Evolutionary conservation across 2,888 invertebrate species (phyloP).

Genomic region (Caenorhabditis wallacei): DNA sequence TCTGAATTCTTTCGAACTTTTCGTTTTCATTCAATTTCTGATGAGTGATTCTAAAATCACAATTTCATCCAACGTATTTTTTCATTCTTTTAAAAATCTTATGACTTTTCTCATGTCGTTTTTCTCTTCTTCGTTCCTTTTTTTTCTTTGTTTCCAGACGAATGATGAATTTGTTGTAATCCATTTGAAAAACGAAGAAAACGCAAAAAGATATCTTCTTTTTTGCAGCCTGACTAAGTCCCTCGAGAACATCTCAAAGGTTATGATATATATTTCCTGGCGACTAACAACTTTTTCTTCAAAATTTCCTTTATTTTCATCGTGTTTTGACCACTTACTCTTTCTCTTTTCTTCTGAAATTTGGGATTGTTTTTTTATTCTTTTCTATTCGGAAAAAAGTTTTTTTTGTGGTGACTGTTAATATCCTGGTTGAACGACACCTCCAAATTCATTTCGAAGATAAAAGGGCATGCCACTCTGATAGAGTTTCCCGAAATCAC

Average conservation of each 20-base stretch:
- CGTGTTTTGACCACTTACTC: constrained; percentile 17
- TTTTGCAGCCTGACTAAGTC: constrained; percentile 30
- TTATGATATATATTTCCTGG: constrained; percentile 55
- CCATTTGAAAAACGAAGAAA: constrained; percentile 45
- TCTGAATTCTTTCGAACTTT: no score
- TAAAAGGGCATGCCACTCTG: no score
- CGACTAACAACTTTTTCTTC: constrained; percentile 52
- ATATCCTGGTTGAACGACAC: no score
- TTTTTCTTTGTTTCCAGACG: constrained; percentile 17
- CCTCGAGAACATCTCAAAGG: constrained; percentile 32
- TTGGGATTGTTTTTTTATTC: no score
- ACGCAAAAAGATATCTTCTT: constrained; percentile 6
- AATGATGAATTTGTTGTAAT: constrained; percentile 55
- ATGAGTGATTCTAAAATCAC: background rate
- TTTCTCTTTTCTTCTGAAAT: background rate
- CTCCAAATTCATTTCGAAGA: no score
- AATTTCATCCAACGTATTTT: background rate
- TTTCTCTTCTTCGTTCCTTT: constrained; percentile 1
- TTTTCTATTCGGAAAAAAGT: no score
- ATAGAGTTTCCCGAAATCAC: background rate
- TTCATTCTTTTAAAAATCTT: background rate
- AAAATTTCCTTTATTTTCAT: background rate
- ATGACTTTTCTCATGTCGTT: background rate
- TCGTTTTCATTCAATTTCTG: no score
- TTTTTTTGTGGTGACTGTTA: no score